Base-by-base conservation (phyloP, 2,888 invertebrate species). In the Neelides folsomi region DNA sequence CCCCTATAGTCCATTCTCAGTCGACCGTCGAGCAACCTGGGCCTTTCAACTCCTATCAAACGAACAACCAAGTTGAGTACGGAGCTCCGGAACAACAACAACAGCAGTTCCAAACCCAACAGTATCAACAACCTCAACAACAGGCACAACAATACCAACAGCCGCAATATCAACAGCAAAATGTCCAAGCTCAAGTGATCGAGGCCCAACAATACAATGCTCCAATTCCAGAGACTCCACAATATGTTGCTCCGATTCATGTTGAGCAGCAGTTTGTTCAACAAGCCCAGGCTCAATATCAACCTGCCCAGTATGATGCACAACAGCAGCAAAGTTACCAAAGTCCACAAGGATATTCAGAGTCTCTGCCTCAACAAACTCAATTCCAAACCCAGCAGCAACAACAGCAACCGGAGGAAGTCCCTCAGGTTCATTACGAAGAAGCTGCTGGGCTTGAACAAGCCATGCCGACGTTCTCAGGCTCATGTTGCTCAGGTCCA, bases 1-100 rank as follows among this genome's bases (percentile, higher is more conserved):
- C 49, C 45, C 56, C 59, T 16, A 13, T 55, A 16, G 47, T 51
- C 52, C 59, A 57, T 51, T 53, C 57, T 57, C 59, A 59, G 59
- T 57, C 57, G 27, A 27, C 27, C 27, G 4, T 27, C 7, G 27
- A 27, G 27, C 27, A 27, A 27, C 27, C 27, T 27, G 27, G 27
- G 27, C 27, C 27, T 27, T 27, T 27, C n/a, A n/a, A n/a, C 27
- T 27, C 27, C 3, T 15, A 13, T 8, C 16, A 16, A 13, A 39
- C 39, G 10, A 16, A 41, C 10, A 9, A 10, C 9, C 41, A 10
- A 41, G 41, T 41, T 4, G 9, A 27, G 10, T 18, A 51, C 7
- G 46, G 46, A 46, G 40, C 35, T 36, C 35, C 16, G 4, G 34
- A 36, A 4, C 15, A 15, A 9, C 19, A 39, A n/a, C 15, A 15